Percentiles rank a stretch among this genome's conserved stretches.
Evolutionary conservation across 2,888 invertebrate species (phyloP).

Genomic region (Mythimna pallens): DNA sequence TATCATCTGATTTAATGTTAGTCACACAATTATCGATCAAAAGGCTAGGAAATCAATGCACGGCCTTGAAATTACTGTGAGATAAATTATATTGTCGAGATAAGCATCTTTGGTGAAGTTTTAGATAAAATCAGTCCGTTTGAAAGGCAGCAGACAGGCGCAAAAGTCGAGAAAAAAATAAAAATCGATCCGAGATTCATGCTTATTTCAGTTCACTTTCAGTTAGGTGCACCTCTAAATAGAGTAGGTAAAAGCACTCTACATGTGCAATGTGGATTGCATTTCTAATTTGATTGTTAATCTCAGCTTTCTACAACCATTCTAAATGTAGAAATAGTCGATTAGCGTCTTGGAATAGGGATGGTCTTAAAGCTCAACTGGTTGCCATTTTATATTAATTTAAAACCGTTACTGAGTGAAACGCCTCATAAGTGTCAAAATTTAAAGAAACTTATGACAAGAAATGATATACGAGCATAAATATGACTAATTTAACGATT

Average conservation of each 20-base stretch:
- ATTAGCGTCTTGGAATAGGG: constrained; percentile 3
- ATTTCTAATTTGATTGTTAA: constrained; percentile 41
- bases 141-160: constrained; percentile 38
- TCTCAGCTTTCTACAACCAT: constrained; percentile 23
- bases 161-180: too few species aligned
- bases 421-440: background rate
- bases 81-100: constrained; percentile 55
- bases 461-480: constrained; percentile 1
- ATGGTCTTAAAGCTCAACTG: background rate
- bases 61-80: constrained; percentile 37
- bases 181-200: background rate
- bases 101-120: constrained; percentile 46
- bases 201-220: background rate
- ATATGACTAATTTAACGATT: background rate
- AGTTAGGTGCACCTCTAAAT: constrained; percentile 9
- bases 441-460: background rate
- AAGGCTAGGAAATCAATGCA: constrained; percentile 40
- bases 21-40: constrained; percentile 1
- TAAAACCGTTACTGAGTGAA: background rate
- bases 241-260: background rate
- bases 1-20: constrained; percentile 19
- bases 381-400: background rate
- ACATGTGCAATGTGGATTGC: constrained; percentile 26
- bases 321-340: constrained; percentile 16
- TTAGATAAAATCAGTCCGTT: constrained; percentile 48